Conservation (phyloP, 2,888 invertebrate species). For the Philereme vetulata region DNA sequence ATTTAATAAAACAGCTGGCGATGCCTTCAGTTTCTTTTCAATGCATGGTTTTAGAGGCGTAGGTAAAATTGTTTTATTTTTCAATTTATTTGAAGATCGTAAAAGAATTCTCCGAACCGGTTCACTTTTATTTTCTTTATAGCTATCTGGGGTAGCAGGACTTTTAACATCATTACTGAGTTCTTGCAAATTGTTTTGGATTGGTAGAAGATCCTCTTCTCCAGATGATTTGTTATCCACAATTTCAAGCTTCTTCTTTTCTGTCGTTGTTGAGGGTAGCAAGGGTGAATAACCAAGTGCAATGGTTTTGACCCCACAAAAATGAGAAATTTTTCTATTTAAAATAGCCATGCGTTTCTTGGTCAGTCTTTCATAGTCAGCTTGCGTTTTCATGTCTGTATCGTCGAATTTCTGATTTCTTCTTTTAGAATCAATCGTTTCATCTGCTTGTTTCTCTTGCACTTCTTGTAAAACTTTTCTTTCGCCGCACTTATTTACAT, state of each 20-base stretch:
- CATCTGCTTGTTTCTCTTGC: conserved; percentile 53
- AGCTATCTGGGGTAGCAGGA: conserved; percentile 32
- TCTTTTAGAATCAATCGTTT: conserved; percentile 30
- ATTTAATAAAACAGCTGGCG: conserved; percentile 1
- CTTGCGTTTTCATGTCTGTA: conserved; percentile 22
- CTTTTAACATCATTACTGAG: conserved; percentile 28
- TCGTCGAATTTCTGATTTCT: conserved; percentile 17
- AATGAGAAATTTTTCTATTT: conserved; percentile 56
- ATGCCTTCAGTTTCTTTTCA: conserved; percentile 34
- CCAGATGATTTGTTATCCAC: not conserved
- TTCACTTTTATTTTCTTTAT: conserved; percentile 49
- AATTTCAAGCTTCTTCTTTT: not conserved
- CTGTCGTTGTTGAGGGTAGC: conserved; percentile 8
- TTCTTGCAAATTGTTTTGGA: conserved; percentile 24
- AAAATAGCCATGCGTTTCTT: conserved; percentile 63
- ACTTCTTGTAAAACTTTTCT: conserved; percentile 59
- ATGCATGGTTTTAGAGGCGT: conserved; percentile 17
- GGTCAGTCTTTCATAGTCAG: conserved; percentile 53
- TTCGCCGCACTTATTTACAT: conserved; percentile 44
- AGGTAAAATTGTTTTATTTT: conserved; percentile 21
- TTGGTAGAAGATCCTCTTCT: conserved; percentile 3
- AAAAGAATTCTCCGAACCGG: conserved; percentile 51
- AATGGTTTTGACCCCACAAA: conserved; percentile 52
- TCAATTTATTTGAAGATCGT: conserved; percentile 55
- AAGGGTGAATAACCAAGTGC: conserved; percentile 58